Evolutionary conservation across 2,888 invertebrate species (phyloP).

Genomic region (Dioctria linearis): DNA sequence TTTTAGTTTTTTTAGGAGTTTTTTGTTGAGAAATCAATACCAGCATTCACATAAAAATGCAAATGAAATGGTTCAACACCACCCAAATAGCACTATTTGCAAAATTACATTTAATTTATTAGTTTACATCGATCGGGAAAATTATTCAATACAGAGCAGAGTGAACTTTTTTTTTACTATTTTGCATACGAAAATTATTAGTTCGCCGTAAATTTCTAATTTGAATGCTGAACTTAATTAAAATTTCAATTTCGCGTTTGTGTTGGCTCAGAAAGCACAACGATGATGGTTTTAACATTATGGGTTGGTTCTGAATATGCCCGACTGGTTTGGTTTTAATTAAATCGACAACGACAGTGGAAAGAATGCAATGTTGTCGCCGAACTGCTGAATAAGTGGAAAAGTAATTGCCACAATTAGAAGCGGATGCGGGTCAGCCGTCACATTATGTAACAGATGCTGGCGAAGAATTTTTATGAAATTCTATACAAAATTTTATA

Average conservation of each 20-base stretch:
- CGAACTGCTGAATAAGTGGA: conserved; percentile 34
- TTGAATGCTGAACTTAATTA: conserved; percentile 32
- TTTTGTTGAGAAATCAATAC: conserved; percentile 24
- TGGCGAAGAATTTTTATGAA: conserved; percentile 8
- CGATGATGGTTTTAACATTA: conserved; percentile 1
- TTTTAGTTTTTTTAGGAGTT: not conserved
- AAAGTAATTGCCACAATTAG: conserved; percentile 48
- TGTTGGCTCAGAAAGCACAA: conserved; percentile 7
- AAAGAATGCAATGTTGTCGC: conserved; percentile 47
- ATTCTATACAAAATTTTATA: not conserved
- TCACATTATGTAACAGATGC: conserved; percentile 39
- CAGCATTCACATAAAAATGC: not conserved
- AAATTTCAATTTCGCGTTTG: conserved; percentile 43
- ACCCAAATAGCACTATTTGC: conserved; percentile 3
- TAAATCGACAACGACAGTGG: conserved; percentile 40
- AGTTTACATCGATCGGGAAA: conserved; percentile 2
- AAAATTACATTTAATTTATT: conserved; percentile 21
- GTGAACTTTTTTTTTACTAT: not conserved
- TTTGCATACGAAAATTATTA: conserved; percentile 45
- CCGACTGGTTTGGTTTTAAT: conserved; percentile 34
- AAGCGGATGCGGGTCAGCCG: conserved; percentile 50
- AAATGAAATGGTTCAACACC: conserved; percentile 21
- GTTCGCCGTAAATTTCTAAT: conserved; percentile 17
- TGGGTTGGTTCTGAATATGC: not conserved
- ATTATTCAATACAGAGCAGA: not conserved